These are phyloP conservation scores for Orussus abietinus DNA, from an alignment of 1,140 invertebrate genomes.

Conservation along the genomic window DNA sequence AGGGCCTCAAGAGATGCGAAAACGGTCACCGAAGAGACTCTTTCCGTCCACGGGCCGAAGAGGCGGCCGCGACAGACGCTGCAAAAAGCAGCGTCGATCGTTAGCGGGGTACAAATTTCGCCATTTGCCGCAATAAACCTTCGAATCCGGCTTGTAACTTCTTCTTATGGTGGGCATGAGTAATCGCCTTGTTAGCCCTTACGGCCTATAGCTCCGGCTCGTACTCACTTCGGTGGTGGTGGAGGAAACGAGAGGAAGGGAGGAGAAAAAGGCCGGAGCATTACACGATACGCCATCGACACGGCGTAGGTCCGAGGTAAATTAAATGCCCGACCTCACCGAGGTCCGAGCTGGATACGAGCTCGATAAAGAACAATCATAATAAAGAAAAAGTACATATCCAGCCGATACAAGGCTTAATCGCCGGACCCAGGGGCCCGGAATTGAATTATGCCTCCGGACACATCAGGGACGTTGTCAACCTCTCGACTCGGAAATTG, in stretches of 20 bases:
- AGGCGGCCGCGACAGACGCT: too few species aligned
- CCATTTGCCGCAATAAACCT: constrained; percentile 53
- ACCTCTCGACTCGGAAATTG: too few species aligned
- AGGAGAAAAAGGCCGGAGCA: constrained; percentile 33
- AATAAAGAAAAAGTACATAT: too few species aligned
- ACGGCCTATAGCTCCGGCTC: constrained; percentile 45
- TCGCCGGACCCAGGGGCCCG: too few species aligned
- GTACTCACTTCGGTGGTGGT: constrained; percentile 29
- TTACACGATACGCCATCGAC: constrained; percentile 44
- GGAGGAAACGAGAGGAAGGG: constrained; percentile 18
- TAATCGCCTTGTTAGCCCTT: constrained; percentile 55
- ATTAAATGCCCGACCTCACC: constrained; percentile 33
- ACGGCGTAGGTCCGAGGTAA: constrained; percentile 36
- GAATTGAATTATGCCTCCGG: too few species aligned
- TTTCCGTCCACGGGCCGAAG: too few species aligned
- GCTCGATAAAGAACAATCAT: too few species aligned
- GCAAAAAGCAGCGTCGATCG: constrained; percentile 39
- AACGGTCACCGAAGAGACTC: too few species aligned
- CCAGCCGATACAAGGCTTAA: too few species aligned
- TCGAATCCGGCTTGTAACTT: constrained; percentile 48
- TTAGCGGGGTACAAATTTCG: constrained; percentile 54
- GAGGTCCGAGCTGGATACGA: too few species aligned
- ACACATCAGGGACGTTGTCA: too few species aligned
- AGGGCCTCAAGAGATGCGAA: too few species aligned
- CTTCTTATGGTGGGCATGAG: constrained; percentile 51